Percentiles rank a stretch among this genome's conserved stretches.
Evolutionary conservation across 1,140 invertebrate genomes (phyloP).

Genomic region (Drosophila rhopaloa): DNA sequence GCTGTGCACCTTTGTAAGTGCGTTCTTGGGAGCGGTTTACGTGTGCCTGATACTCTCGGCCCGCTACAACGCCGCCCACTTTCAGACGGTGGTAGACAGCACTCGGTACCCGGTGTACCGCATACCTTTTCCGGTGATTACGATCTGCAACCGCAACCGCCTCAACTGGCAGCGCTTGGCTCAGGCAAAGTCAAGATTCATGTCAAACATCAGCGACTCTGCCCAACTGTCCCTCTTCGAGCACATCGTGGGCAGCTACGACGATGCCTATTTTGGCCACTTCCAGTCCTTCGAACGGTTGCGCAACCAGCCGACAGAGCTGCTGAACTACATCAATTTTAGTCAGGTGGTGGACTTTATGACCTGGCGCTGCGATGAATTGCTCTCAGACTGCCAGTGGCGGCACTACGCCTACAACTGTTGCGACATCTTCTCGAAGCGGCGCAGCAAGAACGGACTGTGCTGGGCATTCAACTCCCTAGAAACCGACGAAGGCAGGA

Average conservation of each 20-base stretch:
- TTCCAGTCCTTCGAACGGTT: conserved; percentile 69
- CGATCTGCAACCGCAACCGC: conserved; percentile 80
- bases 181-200: conserved; percentile 57
- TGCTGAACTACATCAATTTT: conserved; percentile 71
- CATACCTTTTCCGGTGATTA: conserved; percentile 78
- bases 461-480: conserved; percentile 86
- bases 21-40: conserved; percentile 71
- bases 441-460: conserved; percentile 86
- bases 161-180: conserved; percentile 72
- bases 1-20: conserved; percentile 66
- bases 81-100: conserved; percentile 79
- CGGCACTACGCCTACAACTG: conserved; percentile 60
- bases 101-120: conserved; percentile 73
- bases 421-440: conserved; percentile 75
- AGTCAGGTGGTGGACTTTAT: conserved; percentile 71
- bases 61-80: conserved; percentile 66
- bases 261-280: conserved; percentile 63
- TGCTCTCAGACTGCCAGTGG: conserved; percentile 73
- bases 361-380: conserved; percentile 75
- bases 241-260: conserved; percentile 58
- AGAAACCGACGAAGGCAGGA: conserved; percentile 75
- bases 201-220: conserved; percentile 54
- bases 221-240: conserved; percentile 54
- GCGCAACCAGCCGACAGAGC: conserved; percentile 43
- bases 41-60: conserved; percentile 73